Evolutionary conservation across 2,113 vertebrate species (phyloP).

Genomic region (Oceanites oceanicus): DNA sequence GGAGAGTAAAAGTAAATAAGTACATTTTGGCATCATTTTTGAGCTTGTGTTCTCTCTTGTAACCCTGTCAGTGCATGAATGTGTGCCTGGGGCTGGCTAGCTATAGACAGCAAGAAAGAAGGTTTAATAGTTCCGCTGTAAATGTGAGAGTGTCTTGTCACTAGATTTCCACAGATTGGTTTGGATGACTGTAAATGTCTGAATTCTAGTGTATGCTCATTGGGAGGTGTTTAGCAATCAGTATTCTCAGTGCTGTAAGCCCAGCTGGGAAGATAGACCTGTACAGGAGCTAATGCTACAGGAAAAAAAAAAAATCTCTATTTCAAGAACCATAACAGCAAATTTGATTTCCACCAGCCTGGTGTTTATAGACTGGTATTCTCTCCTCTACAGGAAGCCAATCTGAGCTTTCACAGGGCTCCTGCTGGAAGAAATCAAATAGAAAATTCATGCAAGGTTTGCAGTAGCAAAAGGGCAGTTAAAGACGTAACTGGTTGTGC

Average conservation of each 20-base stretch:
- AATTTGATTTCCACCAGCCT: conserved; percentile 57
- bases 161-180: background rate
- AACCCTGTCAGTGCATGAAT: background rate
- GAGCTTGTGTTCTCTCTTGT: background rate
- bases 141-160: background rate
- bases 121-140: background rate
- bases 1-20: background rate
- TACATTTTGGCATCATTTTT: background rate
- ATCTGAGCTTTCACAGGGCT: conserved; percentile 19
- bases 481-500: background rate
- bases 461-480: background rate
- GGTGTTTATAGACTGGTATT: conserved; percentile 34
- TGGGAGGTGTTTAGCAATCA: conserved; percentile 40
- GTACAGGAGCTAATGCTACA: conserved; percentile 2
- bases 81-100: background rate
- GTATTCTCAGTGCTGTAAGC: background rate
- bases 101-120: background rate
- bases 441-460: background rate
- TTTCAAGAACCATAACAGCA: conserved; percentile 11
- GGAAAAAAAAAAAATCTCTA: background rate
- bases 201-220: background rate
- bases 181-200: conserved; percentile 19
- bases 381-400: conserved; percentile 33
- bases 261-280: conserved; percentile 21
- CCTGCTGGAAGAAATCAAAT: conserved; percentile 29